phyloP scores from a whole-genome alignment of 2,797 vertebrate species.

The Rhabdomys pumilio region DNA sequence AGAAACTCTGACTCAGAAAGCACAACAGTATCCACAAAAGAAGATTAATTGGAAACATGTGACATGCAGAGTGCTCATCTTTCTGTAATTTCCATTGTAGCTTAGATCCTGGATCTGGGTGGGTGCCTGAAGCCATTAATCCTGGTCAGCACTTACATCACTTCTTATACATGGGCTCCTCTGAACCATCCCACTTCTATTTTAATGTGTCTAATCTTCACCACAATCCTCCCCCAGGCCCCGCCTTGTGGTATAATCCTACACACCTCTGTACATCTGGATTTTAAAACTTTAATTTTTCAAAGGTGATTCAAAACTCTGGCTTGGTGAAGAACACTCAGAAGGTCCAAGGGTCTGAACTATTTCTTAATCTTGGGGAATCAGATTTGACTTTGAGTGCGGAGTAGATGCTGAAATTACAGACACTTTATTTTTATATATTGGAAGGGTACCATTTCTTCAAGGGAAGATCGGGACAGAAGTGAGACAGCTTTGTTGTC shows the following conservation, averaged over 20 bases:
- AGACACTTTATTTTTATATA: constrained; percentile 76
- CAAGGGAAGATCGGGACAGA: constrained; percentile 74
- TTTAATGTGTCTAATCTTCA: constrained; percentile 26
- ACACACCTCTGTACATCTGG: constrained; percentile 67
- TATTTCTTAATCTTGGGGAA: constrained; percentile 68
- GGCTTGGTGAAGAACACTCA: constrained; percentile 53
- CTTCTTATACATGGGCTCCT: background rate
- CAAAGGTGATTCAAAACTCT: constrained; percentile 63
- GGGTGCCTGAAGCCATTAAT: constrained; percentile 49
- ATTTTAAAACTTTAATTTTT: constrained; percentile 64
- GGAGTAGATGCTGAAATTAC: constrained; percentile 69
- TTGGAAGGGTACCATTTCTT: constrained; percentile 83
- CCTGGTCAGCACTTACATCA: background rate
- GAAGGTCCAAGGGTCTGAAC: constrained; percentile 56
- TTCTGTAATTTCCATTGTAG: constrained; percentile 13
- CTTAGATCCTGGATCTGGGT: constrained; percentile 63
- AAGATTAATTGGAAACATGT: background rate
- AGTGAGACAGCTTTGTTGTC: constrained; percentile 85
- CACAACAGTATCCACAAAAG: background rate
- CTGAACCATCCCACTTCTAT: background rate
- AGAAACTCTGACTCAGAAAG: background rate
- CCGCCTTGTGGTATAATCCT: constrained; percentile 18
- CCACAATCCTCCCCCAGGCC: background rate
- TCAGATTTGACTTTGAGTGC: constrained; percentile 53
- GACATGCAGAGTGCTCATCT: constrained; percentile 5